Evolutionary conservation across 2,888 invertebrate genomes (phyloP), one percentile per base, ranked within the genome.

Genomic region (Drosophila meridiana): DNA sequence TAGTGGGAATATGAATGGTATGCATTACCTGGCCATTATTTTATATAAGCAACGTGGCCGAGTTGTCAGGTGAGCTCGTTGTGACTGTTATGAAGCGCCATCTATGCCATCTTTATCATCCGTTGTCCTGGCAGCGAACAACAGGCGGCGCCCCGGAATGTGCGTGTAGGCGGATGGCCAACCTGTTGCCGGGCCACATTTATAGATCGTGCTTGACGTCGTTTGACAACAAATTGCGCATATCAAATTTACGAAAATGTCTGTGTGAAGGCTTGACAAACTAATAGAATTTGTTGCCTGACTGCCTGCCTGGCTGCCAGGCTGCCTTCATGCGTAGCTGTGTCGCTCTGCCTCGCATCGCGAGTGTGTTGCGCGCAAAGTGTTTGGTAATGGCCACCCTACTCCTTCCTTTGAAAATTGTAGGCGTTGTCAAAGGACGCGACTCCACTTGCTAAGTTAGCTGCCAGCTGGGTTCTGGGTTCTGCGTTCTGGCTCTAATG

Each of bases 211-310:
- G 69, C 77, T 43, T 69, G 61, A 66, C 80, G 47, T 79, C 86
- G 79, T 83, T 82, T 81, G 73, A 73, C 74, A 87, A 89, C 88
- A 87, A 87, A 87, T 87, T 87, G 87, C 87, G 88, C 88, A 87
- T 87, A 87, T 89, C 88, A 89, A 87, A 87, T 87, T 87, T 87
- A 82, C 88, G 73, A 73, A 87, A 87, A 85, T 87, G 86, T 85
- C 85, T 80, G 72, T 68, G 79, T 59, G 80, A 77, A 78, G 73
- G 78, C 79, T 77, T 70, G 84, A 70, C 71, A 88, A 85, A 85
- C 85, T 85, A 85, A 89, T 89, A 85, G 89, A 85, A 89, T 85
- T 80, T 78, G 71, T 82, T 87, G 89, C 75, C 77, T 78, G 67
- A 48, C 67, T 53, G 57, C 34, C 30, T 59, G 53, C 3, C 60